phyloP scores from a whole-genome alignment of 1,140 invertebrate species.

The Gryllus bimaculatus region DNA sequence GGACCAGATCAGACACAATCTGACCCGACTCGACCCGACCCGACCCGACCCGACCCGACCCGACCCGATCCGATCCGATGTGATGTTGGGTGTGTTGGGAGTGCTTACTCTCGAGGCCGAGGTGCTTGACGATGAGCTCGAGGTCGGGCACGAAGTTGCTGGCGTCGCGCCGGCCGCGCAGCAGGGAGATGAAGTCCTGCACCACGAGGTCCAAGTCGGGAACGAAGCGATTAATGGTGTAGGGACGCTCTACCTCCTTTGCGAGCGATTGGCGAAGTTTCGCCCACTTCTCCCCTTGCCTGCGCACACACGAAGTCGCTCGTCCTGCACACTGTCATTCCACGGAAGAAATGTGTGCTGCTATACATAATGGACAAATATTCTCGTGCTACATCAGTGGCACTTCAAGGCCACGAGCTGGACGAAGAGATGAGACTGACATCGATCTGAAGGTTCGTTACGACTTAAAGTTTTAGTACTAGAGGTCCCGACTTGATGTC shows the following conservation, averaged over 20 bases:
- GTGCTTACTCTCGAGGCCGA: conserved; percentile 67
- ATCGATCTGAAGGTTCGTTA: no score
- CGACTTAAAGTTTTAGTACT: no score
- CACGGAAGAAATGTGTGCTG: no score
- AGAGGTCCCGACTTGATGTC: no score
- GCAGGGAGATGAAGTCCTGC: conserved; percentile 65
- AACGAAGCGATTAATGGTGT: conserved; percentile 64
- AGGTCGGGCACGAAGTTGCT: conserved; percentile 47
- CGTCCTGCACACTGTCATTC: no score
- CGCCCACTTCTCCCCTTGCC: conserved; percentile 76
- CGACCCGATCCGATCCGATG: not conserved
- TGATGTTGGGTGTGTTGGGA: not conserved
- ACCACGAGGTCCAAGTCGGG: conserved; percentile 65
- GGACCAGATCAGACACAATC: no score
- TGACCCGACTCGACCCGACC: no score
- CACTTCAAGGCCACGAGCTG: no score
- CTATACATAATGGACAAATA: no score
- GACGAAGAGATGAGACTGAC: no score
- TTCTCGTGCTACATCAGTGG: no score
- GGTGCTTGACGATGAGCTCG: conserved; percentile 59
- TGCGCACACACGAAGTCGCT: conserved; percentile 27
- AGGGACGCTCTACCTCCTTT: conserved; percentile 62
- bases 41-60: no score
- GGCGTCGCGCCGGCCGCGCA: conserved; percentile 42
- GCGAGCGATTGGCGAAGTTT: conserved; percentile 62